These are phyloP conservation scores for Symphodus melops DNA, from an alignment of 2,113 vertebrate species.

Conservation along the genomic window DNA sequence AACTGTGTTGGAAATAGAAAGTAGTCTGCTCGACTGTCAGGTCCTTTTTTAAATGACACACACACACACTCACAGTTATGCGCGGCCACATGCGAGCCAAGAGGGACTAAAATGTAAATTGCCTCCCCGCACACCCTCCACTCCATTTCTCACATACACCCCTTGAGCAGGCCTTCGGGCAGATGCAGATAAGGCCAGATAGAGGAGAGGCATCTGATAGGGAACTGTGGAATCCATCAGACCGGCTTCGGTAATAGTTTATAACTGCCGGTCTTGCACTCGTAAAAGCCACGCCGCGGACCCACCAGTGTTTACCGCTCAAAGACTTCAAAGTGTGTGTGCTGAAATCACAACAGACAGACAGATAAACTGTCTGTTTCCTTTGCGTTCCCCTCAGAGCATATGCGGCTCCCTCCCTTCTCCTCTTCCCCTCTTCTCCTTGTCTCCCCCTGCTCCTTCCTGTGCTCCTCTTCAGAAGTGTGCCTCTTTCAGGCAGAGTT, in stretches of 20 bases:
- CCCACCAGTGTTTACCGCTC: constrained; percentile 69
- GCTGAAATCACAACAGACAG: constrained; percentile 72
- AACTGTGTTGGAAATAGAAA: constrained; percentile 56
- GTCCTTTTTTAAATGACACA: constrained; percentile 6
- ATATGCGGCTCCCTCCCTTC: constrained; percentile 11
- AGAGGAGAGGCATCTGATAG: constrained; percentile 65
- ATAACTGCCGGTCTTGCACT: constrained; percentile 61
- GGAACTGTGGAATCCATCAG: constrained; percentile 59
- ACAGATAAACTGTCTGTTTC: constrained; percentile 78
- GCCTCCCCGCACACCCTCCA: constrained; percentile 49
- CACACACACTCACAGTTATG: constrained; percentile 20
- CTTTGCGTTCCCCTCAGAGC: constrained; percentile 58
- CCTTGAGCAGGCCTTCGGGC: constrained; percentile 62
- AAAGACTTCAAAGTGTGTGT: constrained; percentile 71
- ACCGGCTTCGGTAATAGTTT: constrained; percentile 53
- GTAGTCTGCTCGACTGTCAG: constrained; percentile 25
- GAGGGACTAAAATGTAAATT: constrained; percentile 68
- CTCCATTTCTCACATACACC: constrained; percentile 49
- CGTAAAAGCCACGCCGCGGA: constrained; percentile 48
- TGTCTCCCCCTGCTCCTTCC: constrained; percentile 22
- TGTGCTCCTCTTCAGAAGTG: constrained; percentile 55
- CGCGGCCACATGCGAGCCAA: constrained; percentile 43
- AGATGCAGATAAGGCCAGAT: constrained; percentile 71
- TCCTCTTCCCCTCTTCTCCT: constrained; percentile 1
- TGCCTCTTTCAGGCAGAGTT: constrained; percentile 64